These are phyloP conservation scores for Saguinus imperator DNA, from an alignment of 2,113 vertebrate species.

Conservation along the genomic window DNA sequence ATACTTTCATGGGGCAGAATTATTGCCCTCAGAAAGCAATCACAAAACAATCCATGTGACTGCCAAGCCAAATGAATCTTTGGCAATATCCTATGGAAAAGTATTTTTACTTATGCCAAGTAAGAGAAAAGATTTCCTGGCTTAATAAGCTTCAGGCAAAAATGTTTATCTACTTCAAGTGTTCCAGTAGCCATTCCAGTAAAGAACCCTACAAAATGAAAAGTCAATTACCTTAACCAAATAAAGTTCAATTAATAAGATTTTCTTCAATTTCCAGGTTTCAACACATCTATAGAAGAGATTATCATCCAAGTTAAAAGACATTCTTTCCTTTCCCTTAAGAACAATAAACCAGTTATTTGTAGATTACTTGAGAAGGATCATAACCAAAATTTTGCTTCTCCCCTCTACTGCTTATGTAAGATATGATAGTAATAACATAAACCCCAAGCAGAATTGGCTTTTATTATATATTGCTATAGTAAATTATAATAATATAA, in stretches of 20 bases:
- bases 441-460: slow-evolving; percentile 45
- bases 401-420: not conserved
- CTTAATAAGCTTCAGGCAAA: slow-evolving; percentile 39
- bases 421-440: slow-evolving; percentile 1
- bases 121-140: slow-evolving; percentile 50
- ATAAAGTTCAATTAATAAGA: not conserved
- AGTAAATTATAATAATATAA: not conserved
- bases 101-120: slow-evolving; percentile 40
- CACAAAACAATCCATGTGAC: slow-evolving; percentile 8
- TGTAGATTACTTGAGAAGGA: not conserved
- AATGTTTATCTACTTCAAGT: slow-evolving; percentile 42
- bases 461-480: not conserved
- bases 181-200: slow-evolving; percentile 48
- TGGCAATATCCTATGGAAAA: slow-evolving; percentile 60
- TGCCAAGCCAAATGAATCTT: slow-evolving; percentile 30
- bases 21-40: slow-evolving; percentile 34
- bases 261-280: not conserved
- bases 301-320: not conserved
- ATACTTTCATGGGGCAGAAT: not conserved
- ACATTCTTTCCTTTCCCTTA: not conserved
- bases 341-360: slow-evolving; percentile 11
- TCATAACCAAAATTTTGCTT: not conserved
- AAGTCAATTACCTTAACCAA: slow-evolving; percentile 45
- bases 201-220: slow-evolving; percentile 45
- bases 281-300: slow-evolving; percentile 29